phyloP scores from a whole-genome alignment of 1,140 invertebrate species.

The Lepidurus couesii region DNA sequence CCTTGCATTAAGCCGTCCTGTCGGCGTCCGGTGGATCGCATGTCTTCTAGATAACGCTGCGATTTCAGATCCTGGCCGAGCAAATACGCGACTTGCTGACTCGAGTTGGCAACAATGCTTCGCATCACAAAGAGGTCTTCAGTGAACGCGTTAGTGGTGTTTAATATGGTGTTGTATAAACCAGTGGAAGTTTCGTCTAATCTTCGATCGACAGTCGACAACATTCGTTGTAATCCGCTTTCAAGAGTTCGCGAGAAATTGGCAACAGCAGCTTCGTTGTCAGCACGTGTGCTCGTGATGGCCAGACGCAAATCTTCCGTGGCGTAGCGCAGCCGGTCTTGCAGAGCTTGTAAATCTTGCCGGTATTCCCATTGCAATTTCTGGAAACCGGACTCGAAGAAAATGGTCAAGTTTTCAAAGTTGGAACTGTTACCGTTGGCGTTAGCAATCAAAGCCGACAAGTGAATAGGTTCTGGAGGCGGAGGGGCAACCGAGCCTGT shows the following conservation, averaged over 20 bases:
- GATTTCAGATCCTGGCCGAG: conserved; percentile 32
- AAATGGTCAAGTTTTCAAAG: not conserved
- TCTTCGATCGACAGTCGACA: conserved; percentile 1
- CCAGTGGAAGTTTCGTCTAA: conserved; percentile 2
- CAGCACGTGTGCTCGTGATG: not conserved
- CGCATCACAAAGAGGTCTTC: conserved; percentile 30
- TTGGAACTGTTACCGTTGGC: not conserved
- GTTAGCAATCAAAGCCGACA: not conserved
- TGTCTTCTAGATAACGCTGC: conserved; percentile 26
- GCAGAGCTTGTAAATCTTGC: not conserved
- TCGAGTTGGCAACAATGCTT: conserved; percentile 23
- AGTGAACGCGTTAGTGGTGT: conserved; percentile 26
- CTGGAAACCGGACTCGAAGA: not conserved
- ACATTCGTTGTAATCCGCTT: not conserved
- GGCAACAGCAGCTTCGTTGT: conserved; percentile 15
- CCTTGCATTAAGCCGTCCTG: conserved; percentile 32
- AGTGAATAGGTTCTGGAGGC: not conserved
- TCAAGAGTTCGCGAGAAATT: conserved; percentile 29
- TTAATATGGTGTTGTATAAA: conserved; percentile 30
- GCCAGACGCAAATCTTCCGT: conserved; percentile 20
- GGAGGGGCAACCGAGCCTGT: not conserved
- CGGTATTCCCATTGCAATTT: not conserved
- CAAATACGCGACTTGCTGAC: conserved; percentile 23
- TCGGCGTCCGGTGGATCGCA: conserved; percentile 24
- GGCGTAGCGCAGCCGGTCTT: not conserved